A percentile compares a stretch with the other conserved stretches of the same genome.
These are phyloP conservation scores for Sepioteuthis lessoniana DNA, from an alignment of 2,888 invertebrate genomes.

Conservation along the genomic window DNA sequence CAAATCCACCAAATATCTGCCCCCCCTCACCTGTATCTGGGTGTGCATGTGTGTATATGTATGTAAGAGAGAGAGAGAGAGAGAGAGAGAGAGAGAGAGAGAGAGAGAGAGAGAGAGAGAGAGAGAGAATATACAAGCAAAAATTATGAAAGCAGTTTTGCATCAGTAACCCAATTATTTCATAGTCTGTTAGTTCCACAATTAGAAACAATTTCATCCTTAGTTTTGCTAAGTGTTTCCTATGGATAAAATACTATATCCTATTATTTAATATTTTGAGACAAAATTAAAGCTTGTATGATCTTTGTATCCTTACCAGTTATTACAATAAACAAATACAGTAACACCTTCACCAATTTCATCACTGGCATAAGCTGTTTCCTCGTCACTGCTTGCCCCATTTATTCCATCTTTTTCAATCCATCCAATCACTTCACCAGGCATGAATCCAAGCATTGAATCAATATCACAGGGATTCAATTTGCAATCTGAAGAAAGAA, in stretches of 20 bases:
- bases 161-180: neutral
- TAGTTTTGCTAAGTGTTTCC: neutral
- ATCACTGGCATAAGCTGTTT: neutral
- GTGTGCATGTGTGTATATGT: neutral
- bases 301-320: slow-evolving; percentile 25
- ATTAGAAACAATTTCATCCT: too few relatives aligned
- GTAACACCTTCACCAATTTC: slow-evolving; percentile 37
- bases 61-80: too few relatives aligned
- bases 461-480: slow-evolving; percentile 34
- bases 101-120: too few relatives aligned
- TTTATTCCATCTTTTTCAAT: slow-evolving; percentile 35
- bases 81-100: too few relatives aligned
- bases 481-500: neutral
- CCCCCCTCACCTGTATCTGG: neutral
- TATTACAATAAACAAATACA: slow-evolving; percentile 38
- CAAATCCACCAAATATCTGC: neutral
- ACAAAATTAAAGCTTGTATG: too few relatives aligned
- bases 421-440: slow-evolving; percentile 43
- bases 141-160: neutral
- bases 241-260: too few relatives aligned
- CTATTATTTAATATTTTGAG: too few relatives aligned
- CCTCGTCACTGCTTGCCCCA: neutral
- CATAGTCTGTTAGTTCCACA: too few relatives aligned
- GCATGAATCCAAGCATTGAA: slow-evolving; percentile 37
- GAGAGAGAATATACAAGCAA: too few relatives aligned